Evolutionary conservation across 2,797 vertebrate species (phyloP), one percentile per base, ranked within the genome.

Genomic region (Rallus crepitans): DNA sequence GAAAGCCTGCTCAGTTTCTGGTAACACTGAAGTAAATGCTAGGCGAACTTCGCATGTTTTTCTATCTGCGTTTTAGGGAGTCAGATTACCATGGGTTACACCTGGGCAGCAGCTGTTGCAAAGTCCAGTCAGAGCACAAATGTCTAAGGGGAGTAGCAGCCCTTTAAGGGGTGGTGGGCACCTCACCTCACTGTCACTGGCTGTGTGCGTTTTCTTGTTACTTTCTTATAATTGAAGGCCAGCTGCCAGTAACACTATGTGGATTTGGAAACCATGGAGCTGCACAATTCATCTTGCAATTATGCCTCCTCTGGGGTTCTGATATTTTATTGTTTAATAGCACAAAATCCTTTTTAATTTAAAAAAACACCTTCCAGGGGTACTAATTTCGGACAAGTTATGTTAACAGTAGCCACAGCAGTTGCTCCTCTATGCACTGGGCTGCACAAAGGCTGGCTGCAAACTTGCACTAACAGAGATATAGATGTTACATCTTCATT

Each of bases 301-400:
- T 97, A 96, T 84, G 57, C 76, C 73, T 81, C 93, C 91, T 96
- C 66, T 89, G 89, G 88, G 82, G 77, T 95, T 85, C 81, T 95
- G 71, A 95, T 96, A 89, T 79, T 94, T 96, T 95, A 92, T 91
- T 92, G 64, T 90, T 89, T 95, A 97, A 94, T 94, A 90, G 70
- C 50, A 73, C 82, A 93, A 97, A 97, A 95, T 96, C 86, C 94
- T 94, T 95, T 95, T 88, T 95, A 96, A 96, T 96, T 96, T 94
- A 89, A 89, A 95, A 52, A 96, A 45, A 47, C 93, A 84, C 68
- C 68, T 93, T 97, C 64, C 73, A 96, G 82, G 65, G 72, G 72
- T 77, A 35, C 39, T 65, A 42, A 61, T 92, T 94, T 70, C 19
- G 50, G 70, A 37, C 2, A 61, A 40, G 30, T 93, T 96, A 89